Base-by-base conservation (phyloP, 1,140 invertebrate genomes). In the Anastrepha obliqua region DNA sequence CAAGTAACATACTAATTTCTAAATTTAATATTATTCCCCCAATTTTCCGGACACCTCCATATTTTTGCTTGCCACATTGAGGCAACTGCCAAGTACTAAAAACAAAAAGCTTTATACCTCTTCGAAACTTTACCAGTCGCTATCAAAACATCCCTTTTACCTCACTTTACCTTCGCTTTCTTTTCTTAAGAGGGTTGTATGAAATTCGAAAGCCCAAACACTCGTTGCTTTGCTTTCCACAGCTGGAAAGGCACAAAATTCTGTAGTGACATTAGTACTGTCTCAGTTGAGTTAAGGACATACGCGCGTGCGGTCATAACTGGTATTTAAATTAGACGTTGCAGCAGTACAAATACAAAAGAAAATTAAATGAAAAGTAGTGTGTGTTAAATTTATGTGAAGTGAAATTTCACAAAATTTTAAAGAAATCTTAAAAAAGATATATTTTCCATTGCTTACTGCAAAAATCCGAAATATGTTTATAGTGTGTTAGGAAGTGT, bases 261-360 rank as follows among this genome's bases (percentile, higher is more conserved):
- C 64, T 39, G 29, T 67, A 39, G 20, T 5, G n/a, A 67, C 64
- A 67, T 15, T 67, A 67, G n/a, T 39, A 39, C 5, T 67, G 74
- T 58, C 74, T 81, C 74, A 81, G 74, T 81, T 81, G 74, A 81
- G 74, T 81, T 47, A 81, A 81, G 74, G 74, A 81, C 55, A 81
- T 81, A 81, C 47, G 74, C 47, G 74, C 74, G 74, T 81, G 3
- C 74, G 74, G 74, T 81, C 47, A 47, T 81, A 11, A 15, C n/a
- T 81, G 44, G 13, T 8, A 55, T 81, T 55, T 20, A 51, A 81
- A 29, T 0, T 29, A 81, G 47, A 29, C 74, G 74, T 9, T 81
- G 74, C 74, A 81, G 51, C 74, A 47, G 13, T 81, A 6, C 1
- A 8, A 55, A n/a, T 81, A 20, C 20, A 55, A 81, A n/a, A 55